These are phyloP conservation scores for Sinocyclocheilus anshuiensis DNA, from an alignment of 2,113 vertebrate species.

Conservation along the genomic window DNA sequence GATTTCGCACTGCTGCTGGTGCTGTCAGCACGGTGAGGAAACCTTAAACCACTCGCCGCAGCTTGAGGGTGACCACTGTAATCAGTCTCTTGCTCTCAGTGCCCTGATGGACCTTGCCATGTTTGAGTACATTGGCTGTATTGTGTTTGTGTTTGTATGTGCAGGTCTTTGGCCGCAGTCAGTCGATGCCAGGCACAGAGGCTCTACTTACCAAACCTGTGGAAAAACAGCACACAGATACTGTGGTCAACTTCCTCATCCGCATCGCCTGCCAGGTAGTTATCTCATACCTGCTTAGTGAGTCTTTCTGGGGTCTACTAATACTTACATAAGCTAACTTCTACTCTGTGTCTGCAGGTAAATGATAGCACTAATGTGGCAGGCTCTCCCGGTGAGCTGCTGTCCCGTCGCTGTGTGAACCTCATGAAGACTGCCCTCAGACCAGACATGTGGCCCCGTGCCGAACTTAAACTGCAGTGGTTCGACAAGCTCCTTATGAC, in stretches of 20 bases:
- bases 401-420: slow-evolving; percentile 93
- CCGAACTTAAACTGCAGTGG: slow-evolving; percentile 97
- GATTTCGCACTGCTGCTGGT: slow-evolving; percentile 88
- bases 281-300: not conserved
- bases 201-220: slow-evolving; percentile 90
- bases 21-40: slow-evolving; percentile 85
- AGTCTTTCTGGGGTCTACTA: not conserved
- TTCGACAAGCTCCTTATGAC: slow-evolving; percentile 98
- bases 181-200: slow-evolving; percentile 88
- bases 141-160: slow-evolving; percentile 33
- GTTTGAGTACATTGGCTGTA: slow-evolving; percentile 5
- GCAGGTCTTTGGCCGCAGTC: slow-evolving; percentile 92
- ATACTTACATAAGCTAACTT: not conserved
- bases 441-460: slow-evolving; percentile 97
- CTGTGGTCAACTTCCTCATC: slow-evolving; percentile 95
- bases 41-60: not conserved
- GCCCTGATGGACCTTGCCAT: not conserved
- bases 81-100: not conserved
- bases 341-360: slow-evolving; percentile 75
- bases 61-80: not conserved
- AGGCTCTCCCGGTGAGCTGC: slow-evolving; percentile 91
- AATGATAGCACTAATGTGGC: slow-evolving; percentile 93
- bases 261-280: slow-evolving; percentile 94
- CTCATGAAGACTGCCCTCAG: slow-evolving; percentile 93
- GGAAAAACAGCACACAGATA: slow-evolving; percentile 95